These are phyloP conservation scores for Xestia rhomboidea DNA, from an alignment of 2,888 invertebrate species.

Conservation along the genomic window DNA sequence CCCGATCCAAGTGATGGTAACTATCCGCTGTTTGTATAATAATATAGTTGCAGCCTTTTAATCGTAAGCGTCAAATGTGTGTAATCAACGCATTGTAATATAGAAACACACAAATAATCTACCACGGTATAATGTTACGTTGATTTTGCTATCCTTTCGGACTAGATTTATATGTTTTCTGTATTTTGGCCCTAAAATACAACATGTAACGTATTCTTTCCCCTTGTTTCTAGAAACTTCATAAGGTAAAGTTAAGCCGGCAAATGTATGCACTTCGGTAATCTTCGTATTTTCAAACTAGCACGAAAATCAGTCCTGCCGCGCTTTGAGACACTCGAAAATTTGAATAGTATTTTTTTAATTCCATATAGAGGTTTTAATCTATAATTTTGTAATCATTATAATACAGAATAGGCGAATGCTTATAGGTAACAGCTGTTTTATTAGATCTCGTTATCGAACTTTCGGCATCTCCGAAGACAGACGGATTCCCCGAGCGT, in stretches of 20 bases:
- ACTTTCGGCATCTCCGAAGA: background rate
- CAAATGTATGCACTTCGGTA: background rate
- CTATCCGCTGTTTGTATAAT: background rate
- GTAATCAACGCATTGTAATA: slow-evolving; percentile 22
- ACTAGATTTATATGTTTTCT: slow-evolving; percentile 20
- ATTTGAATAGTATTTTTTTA: background rate
- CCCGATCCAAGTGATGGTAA: background rate
- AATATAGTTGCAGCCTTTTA: background rate
- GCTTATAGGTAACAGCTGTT: background rate
- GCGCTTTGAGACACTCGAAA: background rate
- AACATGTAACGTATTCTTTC: background rate
- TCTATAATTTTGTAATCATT: background rate
- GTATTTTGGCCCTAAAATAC: background rate
- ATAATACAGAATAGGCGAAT: background rate
- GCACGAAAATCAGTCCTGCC: background rate
- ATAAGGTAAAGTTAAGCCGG: background rate
- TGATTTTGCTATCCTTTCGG: slow-evolving; percentile 36
- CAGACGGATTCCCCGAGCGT: background rate
- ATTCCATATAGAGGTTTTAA: background rate
- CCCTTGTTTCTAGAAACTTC: background rate
- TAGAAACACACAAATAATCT: slow-evolving; percentile 60
- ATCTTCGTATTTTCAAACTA: background rate
- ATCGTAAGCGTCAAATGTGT: slow-evolving; percentile 39
- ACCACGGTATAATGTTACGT: slow-evolving; percentile 50
- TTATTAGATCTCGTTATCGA: background rate